A percentile compares a stretch with the other conserved stretches of the same genome.
Evolutionary conservation across 1,140 invertebrate genomes (phyloP).

Genomic region (Hycleus phaleratus): DNA sequence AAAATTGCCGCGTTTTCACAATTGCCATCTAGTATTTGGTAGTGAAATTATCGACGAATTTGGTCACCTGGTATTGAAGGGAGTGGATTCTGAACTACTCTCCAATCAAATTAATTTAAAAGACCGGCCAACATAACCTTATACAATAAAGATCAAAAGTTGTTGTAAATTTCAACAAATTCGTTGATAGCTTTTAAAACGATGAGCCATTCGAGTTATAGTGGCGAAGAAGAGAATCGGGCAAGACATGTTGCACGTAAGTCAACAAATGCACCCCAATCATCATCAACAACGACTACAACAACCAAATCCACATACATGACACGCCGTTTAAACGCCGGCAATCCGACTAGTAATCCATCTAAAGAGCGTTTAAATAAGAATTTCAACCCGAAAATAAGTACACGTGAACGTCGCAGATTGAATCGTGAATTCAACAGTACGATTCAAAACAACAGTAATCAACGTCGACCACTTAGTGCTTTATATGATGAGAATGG

Average conservation of each 20-base stretch:
- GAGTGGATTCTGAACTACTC: no score
- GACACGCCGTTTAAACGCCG: constrained; percentile 15
- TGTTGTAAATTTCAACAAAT: no score
- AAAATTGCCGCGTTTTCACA: no score
- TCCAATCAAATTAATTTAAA: no score
- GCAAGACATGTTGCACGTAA: constrained; percentile 18
- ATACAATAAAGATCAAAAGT: no score
- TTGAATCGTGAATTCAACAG: constrained; percentile 31
- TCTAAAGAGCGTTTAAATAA: constrained; percentile 26
- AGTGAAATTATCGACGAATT: no score
- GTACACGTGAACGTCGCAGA: constrained; percentile 33
- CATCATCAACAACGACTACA: neutral
- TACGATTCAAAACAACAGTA: neutral
- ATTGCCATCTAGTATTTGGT: no score
- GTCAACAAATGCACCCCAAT: constrained; percentile 13
- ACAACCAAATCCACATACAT: constrained; percentile 25
- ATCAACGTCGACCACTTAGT: constrained; percentile 22
- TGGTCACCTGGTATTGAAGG: no score
- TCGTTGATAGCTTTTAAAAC: no score
- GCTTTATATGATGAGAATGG: constrained; percentile 36
- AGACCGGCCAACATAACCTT: no score
- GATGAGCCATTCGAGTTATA: constrained; percentile 4
- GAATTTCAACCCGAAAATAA: constrained; percentile 37
- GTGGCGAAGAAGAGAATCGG: constrained; percentile 24
- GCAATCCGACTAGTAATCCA: constrained; percentile 4